A percentile compares a stretch with the other conserved stretches of the same genome.
Conservation (phyloP, 2,797 vertebrate species). For the Gallirallus australis region DNA sequence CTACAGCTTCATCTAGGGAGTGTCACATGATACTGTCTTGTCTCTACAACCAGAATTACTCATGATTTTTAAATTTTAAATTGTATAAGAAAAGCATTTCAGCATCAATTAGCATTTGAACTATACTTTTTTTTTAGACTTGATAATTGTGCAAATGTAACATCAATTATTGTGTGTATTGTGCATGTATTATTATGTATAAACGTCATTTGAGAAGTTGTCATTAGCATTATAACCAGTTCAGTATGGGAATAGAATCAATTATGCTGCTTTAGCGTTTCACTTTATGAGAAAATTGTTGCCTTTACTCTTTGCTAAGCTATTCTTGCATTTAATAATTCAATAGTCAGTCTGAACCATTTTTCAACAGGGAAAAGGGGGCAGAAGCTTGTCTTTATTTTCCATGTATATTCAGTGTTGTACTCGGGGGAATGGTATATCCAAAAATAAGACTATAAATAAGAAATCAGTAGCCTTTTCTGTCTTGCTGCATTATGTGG, state of each 20-base stretch:
- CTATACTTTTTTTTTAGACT: not conserved
- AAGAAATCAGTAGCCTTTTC: slow-evolving; percentile 84
- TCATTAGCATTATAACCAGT: slow-evolving; percentile 15
- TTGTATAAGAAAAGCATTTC: not conserved
- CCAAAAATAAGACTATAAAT: slow-evolving; percentile 85
- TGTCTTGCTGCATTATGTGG: slow-evolving; percentile 79
- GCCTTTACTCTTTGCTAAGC: slow-evolving; percentile 44
- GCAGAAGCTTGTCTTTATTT: slow-evolving; percentile 54
- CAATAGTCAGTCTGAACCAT: slow-evolving; percentile 36
- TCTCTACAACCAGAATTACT: not conserved
- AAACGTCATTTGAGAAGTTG: slow-evolving; percentile 17
- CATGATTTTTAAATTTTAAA: not conserved
- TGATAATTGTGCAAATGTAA: not conserved
- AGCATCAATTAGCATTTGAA: slow-evolving; percentile 15
- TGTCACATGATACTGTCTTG: not conserved
- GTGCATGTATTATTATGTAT: not conserved
- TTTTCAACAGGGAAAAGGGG: slow-evolving; percentile 32
- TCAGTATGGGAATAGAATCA: not conserved
- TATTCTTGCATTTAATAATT: slow-evolving; percentile 62
- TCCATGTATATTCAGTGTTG: slow-evolving; percentile 41
- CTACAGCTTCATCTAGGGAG: not conserved
- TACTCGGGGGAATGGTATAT: slow-evolving; percentile 56
- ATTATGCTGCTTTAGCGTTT: slow-evolving; percentile 7
- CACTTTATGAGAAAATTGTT: slow-evolving; percentile 1
- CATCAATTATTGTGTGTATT: not conserved